Conservation (phyloP, 2,797 vertebrate genomes). For the Myotis myotis region DNA sequence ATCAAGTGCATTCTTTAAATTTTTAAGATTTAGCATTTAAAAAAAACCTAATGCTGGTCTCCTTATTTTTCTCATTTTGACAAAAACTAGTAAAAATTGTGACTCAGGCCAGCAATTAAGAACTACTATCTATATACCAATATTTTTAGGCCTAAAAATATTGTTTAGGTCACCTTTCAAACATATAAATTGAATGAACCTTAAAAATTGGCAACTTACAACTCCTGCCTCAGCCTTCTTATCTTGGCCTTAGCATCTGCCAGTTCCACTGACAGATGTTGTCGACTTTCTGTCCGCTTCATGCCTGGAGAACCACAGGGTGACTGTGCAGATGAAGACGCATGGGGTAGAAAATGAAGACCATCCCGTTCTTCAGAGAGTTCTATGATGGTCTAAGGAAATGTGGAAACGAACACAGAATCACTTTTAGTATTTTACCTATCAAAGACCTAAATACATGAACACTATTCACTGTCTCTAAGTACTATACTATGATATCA, state of each 20-base stretch:
- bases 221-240: conserved; percentile 94
- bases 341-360: conserved; percentile 90
- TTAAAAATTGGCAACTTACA: conserved; percentile 89
- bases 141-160: conserved; percentile 25
- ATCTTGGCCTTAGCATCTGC: conserved; percentile 98
- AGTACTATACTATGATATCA: not conserved
- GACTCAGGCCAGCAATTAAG: not conserved
- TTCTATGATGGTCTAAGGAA: conserved; percentile 92
- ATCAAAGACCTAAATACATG: not conserved
- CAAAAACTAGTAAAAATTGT: conserved; percentile 31
- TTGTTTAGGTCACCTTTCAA: not conserved
- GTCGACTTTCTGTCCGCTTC: conserved; percentile 95
- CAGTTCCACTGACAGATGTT: conserved; percentile 96
- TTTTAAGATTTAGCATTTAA: not conserved
- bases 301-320: conserved; percentile 95
- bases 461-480: not conserved
- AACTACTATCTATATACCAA: not conserved
- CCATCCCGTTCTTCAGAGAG: conserved; percentile 96
- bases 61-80: conserved; percentile 48
- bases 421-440: conserved; percentile 2
- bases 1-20: conserved; percentile 42
- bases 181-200: not conserved
- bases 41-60: not conserved
- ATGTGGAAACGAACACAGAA: conserved; percentile 53
- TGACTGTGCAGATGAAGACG: conserved; percentile 87